Percentiles rank a stretch among this genome's conserved stretches.
Conservation (phyloP, 2,888 invertebrate species). For the Eupithecia centaureata region DNA sequence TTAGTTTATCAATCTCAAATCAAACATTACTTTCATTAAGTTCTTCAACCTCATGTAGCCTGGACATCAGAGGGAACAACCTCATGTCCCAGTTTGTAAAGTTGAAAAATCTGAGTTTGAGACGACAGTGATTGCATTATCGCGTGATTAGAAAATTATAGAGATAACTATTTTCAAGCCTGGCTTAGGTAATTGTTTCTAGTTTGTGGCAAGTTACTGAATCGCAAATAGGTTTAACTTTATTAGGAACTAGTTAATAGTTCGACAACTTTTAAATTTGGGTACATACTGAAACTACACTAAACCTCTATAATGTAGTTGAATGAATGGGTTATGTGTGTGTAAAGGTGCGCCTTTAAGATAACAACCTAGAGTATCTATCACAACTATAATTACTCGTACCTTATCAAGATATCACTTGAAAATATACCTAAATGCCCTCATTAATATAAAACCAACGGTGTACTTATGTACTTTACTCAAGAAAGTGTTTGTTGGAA, state of each 20-base stretch:
- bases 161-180: background rate
- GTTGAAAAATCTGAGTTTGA: conserved; percentile 21
- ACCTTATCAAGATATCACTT: conserved; percentile 39
- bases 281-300: too few relatives aligned
- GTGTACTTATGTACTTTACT: background rate
- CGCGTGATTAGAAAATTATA: conserved; percentile 38
- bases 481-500: conserved; percentile 23
- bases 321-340: too few relatives aligned
- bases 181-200: background rate
- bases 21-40: background rate
- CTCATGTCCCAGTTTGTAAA: background rate
- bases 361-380: conserved; percentile 26
- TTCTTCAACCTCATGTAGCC: background rate
- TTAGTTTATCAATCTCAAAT: background rate
- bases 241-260: background rate
- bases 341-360: too few relatives aligned
- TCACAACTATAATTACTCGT: conserved; percentile 36
- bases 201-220: background rate
- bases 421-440: conserved; percentile 27
- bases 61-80: background rate
- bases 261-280: too few relatives aligned
- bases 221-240: background rate
- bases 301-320: too few relatives aligned
- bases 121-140: conserved; percentile 36
- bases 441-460: conserved; percentile 21